These are phyloP conservation scores for Myopa tessellatipennis DNA, from an alignment of 2,888 invertebrate species.

Conservation along the genomic window DNA sequence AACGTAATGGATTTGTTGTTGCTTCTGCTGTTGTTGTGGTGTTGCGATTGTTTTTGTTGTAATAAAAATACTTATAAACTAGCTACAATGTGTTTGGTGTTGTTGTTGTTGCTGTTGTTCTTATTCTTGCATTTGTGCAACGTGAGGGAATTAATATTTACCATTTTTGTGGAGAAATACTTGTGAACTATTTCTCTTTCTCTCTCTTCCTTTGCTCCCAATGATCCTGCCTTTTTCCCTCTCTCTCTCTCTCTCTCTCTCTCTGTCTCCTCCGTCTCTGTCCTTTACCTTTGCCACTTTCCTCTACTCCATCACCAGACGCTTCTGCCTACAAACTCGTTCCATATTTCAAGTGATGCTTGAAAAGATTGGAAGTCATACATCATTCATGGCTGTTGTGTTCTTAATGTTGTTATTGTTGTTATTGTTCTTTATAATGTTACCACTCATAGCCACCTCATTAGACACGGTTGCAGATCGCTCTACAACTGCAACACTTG, in stretches of 20 bases:
- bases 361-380: constrained; percentile 67
- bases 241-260: neutral
- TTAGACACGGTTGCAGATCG: constrained; percentile 43
- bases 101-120: neutral
- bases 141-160: neutral
- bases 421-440: constrained; percentile 50
- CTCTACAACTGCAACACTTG: constrained; percentile 46
- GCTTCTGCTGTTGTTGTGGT: too few relatives aligned
- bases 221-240: neutral
- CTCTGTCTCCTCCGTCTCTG: neutral
- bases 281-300: constrained; percentile 31
- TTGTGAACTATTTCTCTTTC: too few relatives aligned
- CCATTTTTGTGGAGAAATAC: neutral
- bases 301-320: constrained; percentile 42
- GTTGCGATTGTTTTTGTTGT: neutral
- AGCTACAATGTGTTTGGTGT: neutral
- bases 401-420: constrained; percentile 52
- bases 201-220: neutral
- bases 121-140: neutral
- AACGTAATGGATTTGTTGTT: too few relatives aligned
- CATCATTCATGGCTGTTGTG: constrained; percentile 54
- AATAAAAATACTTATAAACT: neutral
- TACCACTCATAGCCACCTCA: constrained; percentile 44
- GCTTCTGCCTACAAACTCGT: constrained; percentile 51
- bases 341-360: constrained; percentile 65